Conservation (phyloP, 2,113 vertebrate species). For the Rhodinocichla rosea region DNA sequence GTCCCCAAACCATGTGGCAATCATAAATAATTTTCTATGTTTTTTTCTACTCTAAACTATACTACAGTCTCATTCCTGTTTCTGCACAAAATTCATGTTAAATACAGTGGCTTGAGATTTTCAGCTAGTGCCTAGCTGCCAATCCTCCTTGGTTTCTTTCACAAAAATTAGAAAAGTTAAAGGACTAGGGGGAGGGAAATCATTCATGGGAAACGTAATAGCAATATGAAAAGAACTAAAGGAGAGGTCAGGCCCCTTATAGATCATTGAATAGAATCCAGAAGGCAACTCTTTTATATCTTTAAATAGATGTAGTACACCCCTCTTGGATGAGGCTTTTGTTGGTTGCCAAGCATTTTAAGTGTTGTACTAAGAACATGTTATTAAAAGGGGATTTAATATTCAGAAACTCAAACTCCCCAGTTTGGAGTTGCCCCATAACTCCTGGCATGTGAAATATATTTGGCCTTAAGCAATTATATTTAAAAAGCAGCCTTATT, state of each 20-base stretch:
- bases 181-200: conserved; percentile 49
- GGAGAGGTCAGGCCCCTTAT: conserved; percentile 36
- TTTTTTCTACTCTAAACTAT: background rate
- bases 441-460: background rate
- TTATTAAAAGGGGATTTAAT: conserved; percentile 69
- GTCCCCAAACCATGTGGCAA: background rate
- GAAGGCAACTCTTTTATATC: conserved; percentile 52
- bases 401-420: conserved; percentile 38
- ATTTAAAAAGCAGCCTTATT: background rate
- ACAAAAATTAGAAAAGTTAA: conserved; percentile 31
- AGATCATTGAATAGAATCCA: conserved; percentile 45
- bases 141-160: conserved; percentile 51
- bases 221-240: conserved; percentile 66
- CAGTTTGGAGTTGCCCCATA: background rate
- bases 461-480: background rate
- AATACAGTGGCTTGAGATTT: conserved; percentile 19
- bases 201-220: conserved; percentile 57
- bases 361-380: conserved; percentile 59
- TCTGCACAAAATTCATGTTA: background rate
- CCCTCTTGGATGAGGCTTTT: conserved; percentile 47
- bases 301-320: conserved; percentile 48
- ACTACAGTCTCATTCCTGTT: background rate
- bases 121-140: conserved; percentile 53
- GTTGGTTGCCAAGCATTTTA: conserved; percentile 65
- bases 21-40: background rate